phyloP scores from a whole-genome alignment of 2,797 vertebrate genomes.

The Cirrhinus molitorella region DNA sequence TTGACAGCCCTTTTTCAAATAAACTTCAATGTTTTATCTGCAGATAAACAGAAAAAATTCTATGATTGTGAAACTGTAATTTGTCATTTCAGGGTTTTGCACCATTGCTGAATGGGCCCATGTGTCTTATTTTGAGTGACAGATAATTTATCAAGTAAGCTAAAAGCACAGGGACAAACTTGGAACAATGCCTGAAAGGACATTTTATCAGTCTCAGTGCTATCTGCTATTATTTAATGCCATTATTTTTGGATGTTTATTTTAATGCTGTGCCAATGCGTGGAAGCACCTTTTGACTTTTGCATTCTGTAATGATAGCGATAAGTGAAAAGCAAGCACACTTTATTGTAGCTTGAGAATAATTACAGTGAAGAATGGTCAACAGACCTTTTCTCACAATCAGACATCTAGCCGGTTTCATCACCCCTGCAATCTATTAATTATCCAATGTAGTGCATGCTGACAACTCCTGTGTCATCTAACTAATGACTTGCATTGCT shows the following conservation, averaged over 20 bases:
- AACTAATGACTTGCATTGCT: not conserved
- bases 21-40: not conserved
- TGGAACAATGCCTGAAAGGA: too few species aligned
- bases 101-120: not conserved
- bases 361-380: not conserved
- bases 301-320: not conserved
- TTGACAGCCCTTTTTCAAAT: not conserved
- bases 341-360: not conserved
- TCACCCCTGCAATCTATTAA: not conserved
- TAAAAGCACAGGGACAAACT: not conserved
- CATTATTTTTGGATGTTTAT: not conserved
- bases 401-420: not conserved
- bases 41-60: not conserved
- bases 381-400: not conserved
- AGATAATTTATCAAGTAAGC: not conserved
- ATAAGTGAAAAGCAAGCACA: not conserved
- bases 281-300: not conserved
- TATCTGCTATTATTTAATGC: too few species aligned
- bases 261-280: not conserved
- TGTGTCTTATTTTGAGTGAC: not conserved
- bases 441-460: not conserved
- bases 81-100: not conserved
- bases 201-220: too few species aligned
- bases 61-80: not conserved
- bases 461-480: not conserved